Percentiles rank a stretch among this genome's conserved stretches.
These are phyloP conservation scores for Poecilia picta DNA, from an alignment of 2,797 vertebrate species.

Conservation along the genomic window DNA sequence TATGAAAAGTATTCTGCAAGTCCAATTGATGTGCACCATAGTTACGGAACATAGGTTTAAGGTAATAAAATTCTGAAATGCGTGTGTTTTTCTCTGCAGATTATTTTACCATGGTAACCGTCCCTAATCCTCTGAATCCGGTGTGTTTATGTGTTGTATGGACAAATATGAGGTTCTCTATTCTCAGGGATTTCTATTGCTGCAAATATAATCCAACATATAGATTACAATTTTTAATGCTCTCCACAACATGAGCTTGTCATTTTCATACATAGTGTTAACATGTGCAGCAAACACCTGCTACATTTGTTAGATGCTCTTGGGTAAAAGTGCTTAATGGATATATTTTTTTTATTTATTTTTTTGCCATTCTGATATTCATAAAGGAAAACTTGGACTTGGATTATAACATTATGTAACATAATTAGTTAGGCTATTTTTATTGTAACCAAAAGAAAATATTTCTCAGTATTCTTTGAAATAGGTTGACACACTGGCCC, in stretches of 20 bases:
- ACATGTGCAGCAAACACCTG: neutral
- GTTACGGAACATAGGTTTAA: neutral
- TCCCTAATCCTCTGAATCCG: neutral
- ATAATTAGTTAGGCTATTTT: neutral
- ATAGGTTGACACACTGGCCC: neutral
- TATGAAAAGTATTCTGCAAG: neutral
- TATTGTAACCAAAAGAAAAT: neutral
- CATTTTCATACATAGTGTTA: neutral
- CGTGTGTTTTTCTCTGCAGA: neutral
- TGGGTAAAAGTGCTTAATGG: neutral
- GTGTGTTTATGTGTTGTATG: neutral
- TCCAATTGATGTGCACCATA: neutral
- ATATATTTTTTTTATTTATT: neutral
- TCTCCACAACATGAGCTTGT: neutral
- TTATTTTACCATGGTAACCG: neutral
- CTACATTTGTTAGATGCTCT: neutral
- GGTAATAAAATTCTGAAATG: neutral
- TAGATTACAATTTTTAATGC: neutral
- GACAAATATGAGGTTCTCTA: neutral
- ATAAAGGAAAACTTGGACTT: neutral
- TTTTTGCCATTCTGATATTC: neutral
- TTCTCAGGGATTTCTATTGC: neutral
- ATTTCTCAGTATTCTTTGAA: neutral
- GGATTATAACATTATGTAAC: too few species aligned
- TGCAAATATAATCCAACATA: neutral